phyloP scores from a whole-genome alignment of 2,888 invertebrate genomes.

The Nysson spinosus region DNA sequence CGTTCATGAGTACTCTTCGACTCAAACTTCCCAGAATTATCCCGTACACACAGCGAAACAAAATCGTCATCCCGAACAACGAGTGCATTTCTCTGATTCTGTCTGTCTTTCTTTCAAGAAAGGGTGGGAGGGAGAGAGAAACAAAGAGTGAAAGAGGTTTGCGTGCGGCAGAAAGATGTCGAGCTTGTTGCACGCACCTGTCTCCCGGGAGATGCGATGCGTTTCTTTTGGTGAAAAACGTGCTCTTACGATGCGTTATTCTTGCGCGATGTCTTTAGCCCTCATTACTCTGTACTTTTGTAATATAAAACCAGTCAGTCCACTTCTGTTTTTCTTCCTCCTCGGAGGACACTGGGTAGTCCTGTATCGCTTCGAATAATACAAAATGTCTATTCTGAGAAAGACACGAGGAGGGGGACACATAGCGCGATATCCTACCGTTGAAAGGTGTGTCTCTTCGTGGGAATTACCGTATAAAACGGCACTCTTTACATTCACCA shows the following conservation, averaged over 20 bases:
- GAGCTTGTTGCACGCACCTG: too few species aligned
- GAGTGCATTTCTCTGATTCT: too few species aligned
- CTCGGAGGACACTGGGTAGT: conserved; percentile 31
- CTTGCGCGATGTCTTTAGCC: conserved; percentile 15
- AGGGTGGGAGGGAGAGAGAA: too few species aligned
- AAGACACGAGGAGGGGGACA: conserved; percentile 11
- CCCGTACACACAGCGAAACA: background rate
- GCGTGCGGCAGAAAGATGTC: too few species aligned
- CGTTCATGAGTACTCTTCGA: conserved; percentile 25
- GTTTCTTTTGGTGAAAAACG: too few species aligned
- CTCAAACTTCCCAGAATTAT: too few species aligned
- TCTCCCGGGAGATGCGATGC: too few species aligned
- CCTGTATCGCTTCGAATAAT: conserved; percentile 28
- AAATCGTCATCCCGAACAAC: too few species aligned
- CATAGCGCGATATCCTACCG: background rate
- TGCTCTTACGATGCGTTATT: too few species aligned
- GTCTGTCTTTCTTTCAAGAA: too few species aligned
- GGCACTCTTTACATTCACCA: background rate
- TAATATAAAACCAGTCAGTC: conserved; percentile 39
- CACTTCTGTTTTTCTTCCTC: conserved; percentile 39
- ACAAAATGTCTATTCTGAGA: conserved; percentile 32
- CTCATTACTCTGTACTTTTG: conserved; percentile 33
- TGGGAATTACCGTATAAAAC: conserved; percentile 18
- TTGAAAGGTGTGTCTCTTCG: conserved; percentile 12
- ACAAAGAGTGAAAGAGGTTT: too few species aligned